Evolutionary conservation across 2,797 vertebrate genomes (phyloP), one percentile per base, ranked within the genome.

Genomic region (Bryconaethiops microstoma): DNA sequence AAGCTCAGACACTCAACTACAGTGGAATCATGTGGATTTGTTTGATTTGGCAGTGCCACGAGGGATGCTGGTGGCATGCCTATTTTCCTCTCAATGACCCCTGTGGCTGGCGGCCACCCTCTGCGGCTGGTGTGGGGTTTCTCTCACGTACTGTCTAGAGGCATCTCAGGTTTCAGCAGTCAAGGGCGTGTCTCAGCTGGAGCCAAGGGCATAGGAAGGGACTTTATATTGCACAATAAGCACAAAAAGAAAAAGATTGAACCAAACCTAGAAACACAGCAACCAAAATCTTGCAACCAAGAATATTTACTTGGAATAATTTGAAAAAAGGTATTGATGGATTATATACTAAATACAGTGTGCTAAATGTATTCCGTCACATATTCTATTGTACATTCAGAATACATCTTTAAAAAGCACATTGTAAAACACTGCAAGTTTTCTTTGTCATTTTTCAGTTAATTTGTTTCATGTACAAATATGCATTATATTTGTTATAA

Each of bases 111-210:
- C 7, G 54, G 45, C 39, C 39, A 76, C 45, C 73, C 71, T 50
- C 35, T 68, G 72, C 60, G 52, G 45, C 68, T 69, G 70, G 54
- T 74, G 42, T 84, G 55, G 76, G 64, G 74, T 73, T 77, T 77
- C 40, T 62, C 21, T 77, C 42, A 57, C n/a, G 21, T 64, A 70
- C 39, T n/a, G 48, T 73, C 13, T 63, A 29, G 39, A 70, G 52
- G 7, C 45, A 23, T 86, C 69, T 80, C 77, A 25, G 74, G 72
- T 87, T 87, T 81, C 80, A 74, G 16, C 54, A 74, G 42, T 39
- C n/a, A 39, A 75, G 71, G 81, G 81, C 72, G 64, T 82, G 81
- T 81, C 72, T 42, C 57, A 48, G 71, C 59, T 12, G 50, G 42
- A 74, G 72, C 52, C 68, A 70, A 76, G 29, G 35, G 67, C 9